Conservation (phyloP, 2,797 vertebrate genomes). For the Tadarida brasiliensis region DNA sequence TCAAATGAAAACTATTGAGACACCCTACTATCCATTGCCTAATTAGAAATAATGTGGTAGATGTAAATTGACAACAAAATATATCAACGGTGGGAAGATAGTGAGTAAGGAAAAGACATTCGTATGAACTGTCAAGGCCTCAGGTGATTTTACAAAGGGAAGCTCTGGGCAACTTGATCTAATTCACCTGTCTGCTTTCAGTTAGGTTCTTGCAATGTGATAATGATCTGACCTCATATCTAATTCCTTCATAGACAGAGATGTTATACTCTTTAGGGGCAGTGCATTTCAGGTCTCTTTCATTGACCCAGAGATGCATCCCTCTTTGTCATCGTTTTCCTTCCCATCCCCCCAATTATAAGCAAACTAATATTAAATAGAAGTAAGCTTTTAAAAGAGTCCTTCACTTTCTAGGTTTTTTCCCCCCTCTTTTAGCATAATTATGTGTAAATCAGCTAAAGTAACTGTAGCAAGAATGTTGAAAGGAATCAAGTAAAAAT, state of each 20-base stretch:
- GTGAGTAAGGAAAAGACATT: background rate
- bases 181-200: background rate
- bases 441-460: constrained; percentile 20
- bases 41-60: background rate
- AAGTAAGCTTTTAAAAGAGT: background rate
- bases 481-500: constrained; percentile 38
- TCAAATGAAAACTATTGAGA: background rate
- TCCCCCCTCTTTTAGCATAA: background rate
- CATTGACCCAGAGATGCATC: background rate
- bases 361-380: background rate
- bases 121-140: background rate
- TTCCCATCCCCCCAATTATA: background rate
- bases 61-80: background rate
- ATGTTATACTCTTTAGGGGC: background rate
- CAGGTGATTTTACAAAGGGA: background rate
- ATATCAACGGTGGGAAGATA: background rate
- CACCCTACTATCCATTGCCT: background rate
- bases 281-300: background rate
- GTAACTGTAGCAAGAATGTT: background rate
- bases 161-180: background rate
- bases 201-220: background rate
- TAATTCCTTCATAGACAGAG: background rate
- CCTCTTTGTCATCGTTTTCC: background rate
- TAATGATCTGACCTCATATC: background rate
- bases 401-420: background rate